Evolutionary conservation across 2,888 invertebrate species (phyloP), one percentile per base, ranked within the genome.

Genomic region (Steinernema carpocapsae): DNA sequence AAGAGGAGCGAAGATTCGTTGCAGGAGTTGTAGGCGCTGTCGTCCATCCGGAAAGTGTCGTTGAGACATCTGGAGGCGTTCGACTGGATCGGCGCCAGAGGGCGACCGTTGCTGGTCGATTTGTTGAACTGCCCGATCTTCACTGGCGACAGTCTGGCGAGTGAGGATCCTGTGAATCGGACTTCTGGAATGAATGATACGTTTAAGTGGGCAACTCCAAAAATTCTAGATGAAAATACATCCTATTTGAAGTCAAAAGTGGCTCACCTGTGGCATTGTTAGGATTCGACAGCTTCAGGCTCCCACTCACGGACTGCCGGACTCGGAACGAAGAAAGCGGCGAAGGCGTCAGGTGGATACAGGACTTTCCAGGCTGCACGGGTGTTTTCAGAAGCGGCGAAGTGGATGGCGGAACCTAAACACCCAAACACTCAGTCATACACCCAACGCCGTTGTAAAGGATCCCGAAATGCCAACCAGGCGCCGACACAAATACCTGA

Each of bases 241-340:
- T 3, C 48, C n/a, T 48, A n/a, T 48, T 48, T 48, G 48, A 4
- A 26, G 14, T 19, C 10, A 22, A 22, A n/a, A 1, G 3, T 24
- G 24, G 29, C 64, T 64, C 32, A 64, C 64, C 64, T 12, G 64
- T 64, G 32, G 64, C 64, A 32, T 64, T 64, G 17, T 29, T 17
- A 6, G 64, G 64, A 17, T 64, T 64, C 3, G 64, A 64, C 10
- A 64, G 64, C 19, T 37, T 64, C 17, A 64, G 64, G 14, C 17
- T 29, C 19, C 32, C 32, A 32, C 37, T 37, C 2, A 17, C 29
- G 32, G 29, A 29, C 19, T 64, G 29, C 12, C 64, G 64, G 17
- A 64, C 32, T 32, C 64, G 64, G 37, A 64, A 64, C 17, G 64
- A 64, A 1, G 64, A 64, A 32, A 64, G 64, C 32, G 64, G 64